phyloP scores from a whole-genome alignment of 2,888 invertebrate species.

The Poecilobothrus nobilitatus region DNA sequence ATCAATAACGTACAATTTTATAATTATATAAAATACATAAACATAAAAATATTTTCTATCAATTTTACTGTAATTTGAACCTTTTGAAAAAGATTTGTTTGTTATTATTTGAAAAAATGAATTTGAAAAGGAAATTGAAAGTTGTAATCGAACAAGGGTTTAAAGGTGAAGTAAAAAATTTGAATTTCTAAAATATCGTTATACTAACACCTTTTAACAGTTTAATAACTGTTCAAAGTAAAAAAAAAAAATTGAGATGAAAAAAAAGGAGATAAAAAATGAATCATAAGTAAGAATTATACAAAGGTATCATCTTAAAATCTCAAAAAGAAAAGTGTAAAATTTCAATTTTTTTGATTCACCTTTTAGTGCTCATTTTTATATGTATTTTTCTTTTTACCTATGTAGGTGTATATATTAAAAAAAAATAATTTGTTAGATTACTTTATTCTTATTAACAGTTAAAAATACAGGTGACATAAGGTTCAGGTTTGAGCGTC shows the following conservation, averaged over 20 bases:
- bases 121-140: background rate
- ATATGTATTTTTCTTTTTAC: background rate
- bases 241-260: no score
- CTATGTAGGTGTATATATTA: no score
- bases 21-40: no score
- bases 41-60: background rate
- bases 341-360: background rate
- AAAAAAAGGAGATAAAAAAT: background rate
- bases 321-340: background rate
- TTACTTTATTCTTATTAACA: no score
- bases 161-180: background rate
- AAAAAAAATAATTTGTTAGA: no score
- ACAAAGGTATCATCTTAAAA: background rate
- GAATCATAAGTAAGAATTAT: background rate
- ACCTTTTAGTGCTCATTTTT: background rate
- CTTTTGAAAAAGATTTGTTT: background rate
- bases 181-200: background rate
- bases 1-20: no score
- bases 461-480: no score
- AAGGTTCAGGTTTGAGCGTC: no score
- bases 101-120: background rate
- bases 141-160: background rate
- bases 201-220: background rate
- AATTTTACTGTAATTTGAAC: background rate
- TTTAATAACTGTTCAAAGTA: background rate